phyloP scores from a whole-genome alignment of 2,113 vertebrate genomes.

The Notarius quadriscutis region DNA sequence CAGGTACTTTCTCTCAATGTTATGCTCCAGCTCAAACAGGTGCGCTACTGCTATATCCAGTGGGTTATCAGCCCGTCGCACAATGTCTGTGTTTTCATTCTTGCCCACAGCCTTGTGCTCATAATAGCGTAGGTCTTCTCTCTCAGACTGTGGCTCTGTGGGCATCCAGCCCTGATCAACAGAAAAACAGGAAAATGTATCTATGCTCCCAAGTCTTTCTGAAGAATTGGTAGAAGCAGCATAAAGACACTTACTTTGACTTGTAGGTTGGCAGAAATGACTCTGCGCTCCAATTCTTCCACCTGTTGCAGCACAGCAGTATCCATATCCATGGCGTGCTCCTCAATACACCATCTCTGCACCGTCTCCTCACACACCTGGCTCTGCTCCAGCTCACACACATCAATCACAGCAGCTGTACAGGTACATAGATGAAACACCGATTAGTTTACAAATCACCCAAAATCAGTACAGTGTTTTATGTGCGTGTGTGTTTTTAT shows the following conservation, averaged over 20 bases:
- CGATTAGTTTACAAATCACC: background rate
- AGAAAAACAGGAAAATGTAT: constrained; percentile 10
- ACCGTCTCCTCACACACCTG: constrained; percentile 80
- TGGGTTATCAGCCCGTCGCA: constrained; percentile 85
- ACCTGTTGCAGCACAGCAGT: constrained; percentile 87
- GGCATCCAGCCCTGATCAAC: constrained; percentile 84
- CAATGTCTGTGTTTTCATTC: constrained; percentile 71
- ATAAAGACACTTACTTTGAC: constrained; percentile 79
- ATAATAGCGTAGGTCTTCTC: constrained; percentile 88
- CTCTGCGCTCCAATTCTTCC: constrained; percentile 89
- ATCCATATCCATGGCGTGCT: constrained; percentile 91
- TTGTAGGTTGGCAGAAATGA: constrained; percentile 88
- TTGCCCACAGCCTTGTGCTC: constrained; percentile 83
- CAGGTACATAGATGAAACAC: background rate
- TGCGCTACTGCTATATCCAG: constrained; percentile 91
- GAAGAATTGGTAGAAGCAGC: background rate
- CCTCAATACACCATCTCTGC: constrained; percentile 90
- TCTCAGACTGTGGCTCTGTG: constrained; percentile 83
- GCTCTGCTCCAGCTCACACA: constrained; percentile 79
- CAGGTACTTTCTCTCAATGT: constrained; percentile 95
- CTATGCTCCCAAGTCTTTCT: background rate
- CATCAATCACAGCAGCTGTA: constrained; percentile 80
- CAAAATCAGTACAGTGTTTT: too few species aligned
- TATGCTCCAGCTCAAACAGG: constrained; percentile 89
- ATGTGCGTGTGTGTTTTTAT: background rate